Evolutionary conservation across 1,140 invertebrate species (phyloP).

Genomic region (Mizuhopecten yessoensis): DNA sequence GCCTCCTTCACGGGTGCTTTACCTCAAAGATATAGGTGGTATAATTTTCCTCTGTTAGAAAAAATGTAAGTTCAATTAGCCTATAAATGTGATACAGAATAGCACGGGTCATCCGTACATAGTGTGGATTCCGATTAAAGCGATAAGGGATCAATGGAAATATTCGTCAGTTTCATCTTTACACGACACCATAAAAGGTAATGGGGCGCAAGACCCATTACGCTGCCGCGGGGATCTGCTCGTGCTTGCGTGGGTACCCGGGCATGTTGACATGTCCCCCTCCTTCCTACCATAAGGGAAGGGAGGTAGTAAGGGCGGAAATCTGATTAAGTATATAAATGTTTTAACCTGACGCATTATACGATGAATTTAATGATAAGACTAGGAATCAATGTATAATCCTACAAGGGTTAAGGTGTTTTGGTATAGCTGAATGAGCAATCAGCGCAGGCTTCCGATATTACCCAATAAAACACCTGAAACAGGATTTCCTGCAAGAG

Average conservation of each 20-base stretch:
- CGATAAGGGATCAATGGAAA: background rate
- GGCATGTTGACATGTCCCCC: background rate
- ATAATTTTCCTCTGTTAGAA: background rate
- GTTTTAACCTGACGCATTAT: background rate
- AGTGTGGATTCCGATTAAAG: background rate
- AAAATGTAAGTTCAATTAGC: background rate
- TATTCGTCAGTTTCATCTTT: background rate
- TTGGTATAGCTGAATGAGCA: background rate
- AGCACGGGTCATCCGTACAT: background rate
- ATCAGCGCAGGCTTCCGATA: background rate
- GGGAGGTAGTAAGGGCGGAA: background rate
- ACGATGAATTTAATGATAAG: background rate
- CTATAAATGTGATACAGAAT: background rate
- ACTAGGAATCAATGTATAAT: background rate
- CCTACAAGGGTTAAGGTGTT: background rate
- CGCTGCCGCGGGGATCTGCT: background rate
- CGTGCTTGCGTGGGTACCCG: background rate
- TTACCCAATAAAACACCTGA: background rate
- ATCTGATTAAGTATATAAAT: background rate
- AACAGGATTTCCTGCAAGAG: constrained; percentile 1
- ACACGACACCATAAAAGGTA: background rate
- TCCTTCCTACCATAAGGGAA: background rate
- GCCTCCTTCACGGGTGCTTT: background rate
- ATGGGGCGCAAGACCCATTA: background rate
- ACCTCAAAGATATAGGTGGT: background rate